phyloP scores from a whole-genome alignment of 2,797 vertebrate species.

The Triplophysa yarkandensis region DNA sequence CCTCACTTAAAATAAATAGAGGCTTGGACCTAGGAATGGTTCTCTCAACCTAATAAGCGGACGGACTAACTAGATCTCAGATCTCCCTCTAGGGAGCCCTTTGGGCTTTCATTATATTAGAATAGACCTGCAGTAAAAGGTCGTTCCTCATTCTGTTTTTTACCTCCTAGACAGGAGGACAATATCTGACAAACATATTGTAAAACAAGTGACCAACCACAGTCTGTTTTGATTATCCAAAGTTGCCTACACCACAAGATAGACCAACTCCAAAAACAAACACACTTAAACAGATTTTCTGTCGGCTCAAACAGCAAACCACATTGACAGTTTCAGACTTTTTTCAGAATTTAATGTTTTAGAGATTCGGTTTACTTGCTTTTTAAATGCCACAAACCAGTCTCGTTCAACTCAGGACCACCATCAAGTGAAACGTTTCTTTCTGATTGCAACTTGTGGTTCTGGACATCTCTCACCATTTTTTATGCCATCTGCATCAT shows the following conservation, averaged over 20 bases:
- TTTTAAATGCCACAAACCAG: background rate
- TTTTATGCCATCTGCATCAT: background rate
- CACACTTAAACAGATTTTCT: background rate
- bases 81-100: constrained; percentile 1
- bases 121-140: background rate
- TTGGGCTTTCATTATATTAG: background rate
- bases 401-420: background rate
- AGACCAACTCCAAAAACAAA: too few species aligned
- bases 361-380: background rate
- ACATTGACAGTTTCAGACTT: background rate
- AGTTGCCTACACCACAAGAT: too few species aligned
- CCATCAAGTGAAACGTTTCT: background rate
- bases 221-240: background rate
- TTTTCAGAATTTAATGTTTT: background rate
- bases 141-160: background rate
- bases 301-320: background rate
- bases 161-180: background rate
- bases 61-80: too few species aligned
- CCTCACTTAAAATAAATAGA: too few species aligned
- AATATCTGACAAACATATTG: background rate
- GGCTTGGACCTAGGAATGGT: too few species aligned
- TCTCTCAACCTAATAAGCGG: too few species aligned
- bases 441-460: background rate
- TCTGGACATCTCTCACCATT: background rate
- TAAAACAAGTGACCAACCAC: background rate